A percentile compares a stretch with the other conserved stretches of the same genome.
Evolutionary conservation across 2,113 vertebrate genomes (phyloP).

Genomic region (Apodemus speciosus): DNA sequence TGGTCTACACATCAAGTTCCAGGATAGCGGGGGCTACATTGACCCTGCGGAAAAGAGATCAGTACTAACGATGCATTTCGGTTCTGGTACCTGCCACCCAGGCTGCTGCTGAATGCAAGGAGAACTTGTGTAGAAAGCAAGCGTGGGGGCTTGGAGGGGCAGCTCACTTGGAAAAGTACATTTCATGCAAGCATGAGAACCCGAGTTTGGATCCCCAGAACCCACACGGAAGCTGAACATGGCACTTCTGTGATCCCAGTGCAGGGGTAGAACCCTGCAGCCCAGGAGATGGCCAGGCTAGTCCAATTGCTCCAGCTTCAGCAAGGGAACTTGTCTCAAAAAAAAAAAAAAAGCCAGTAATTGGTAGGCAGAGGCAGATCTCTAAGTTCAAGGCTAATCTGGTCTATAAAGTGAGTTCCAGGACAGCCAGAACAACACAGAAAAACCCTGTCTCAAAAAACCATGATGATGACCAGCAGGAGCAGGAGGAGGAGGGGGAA

Average conservation of each 20-base stretch:
- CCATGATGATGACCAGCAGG: no score
- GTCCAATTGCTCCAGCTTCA: background rate
- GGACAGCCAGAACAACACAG: background rate
- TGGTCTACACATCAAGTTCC: background rate
- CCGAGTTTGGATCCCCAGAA: background rate
- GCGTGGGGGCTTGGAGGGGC: background rate
- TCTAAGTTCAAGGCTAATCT: background rate
- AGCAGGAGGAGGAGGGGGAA: fast-evolving
- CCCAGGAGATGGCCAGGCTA: no score
- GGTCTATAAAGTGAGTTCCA: background rate
- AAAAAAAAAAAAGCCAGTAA: background rate
- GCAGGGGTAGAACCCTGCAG: background rate
- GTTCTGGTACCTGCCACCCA: background rate
- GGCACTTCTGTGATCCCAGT: background rate
- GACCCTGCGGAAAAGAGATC: background rate
- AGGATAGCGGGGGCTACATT: background rate
- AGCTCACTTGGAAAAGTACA: background rate
- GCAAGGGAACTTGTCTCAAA: background rate
- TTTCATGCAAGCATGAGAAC: background rate
- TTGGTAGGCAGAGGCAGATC: background rate
- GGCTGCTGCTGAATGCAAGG: background rate
- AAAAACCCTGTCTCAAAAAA: background rate
- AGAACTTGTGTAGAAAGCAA: background rate
- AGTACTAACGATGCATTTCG: no score
- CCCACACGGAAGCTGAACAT: background rate